Evolutionary conservation across 2,797 vertebrate genomes (phyloP).

Genomic region (Tauraco hartlaubi): DNA sequence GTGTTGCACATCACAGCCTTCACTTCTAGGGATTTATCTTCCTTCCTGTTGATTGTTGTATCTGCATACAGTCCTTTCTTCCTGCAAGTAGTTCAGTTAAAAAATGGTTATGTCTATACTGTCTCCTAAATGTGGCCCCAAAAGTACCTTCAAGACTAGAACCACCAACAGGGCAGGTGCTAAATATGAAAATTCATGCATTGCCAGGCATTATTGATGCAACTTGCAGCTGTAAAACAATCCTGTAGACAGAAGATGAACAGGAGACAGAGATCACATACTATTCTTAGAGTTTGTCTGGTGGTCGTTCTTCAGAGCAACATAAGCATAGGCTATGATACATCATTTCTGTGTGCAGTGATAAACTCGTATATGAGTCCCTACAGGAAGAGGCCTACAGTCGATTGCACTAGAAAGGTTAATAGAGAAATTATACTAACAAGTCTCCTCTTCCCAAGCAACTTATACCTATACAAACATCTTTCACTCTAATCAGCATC

Average conservation of each 20-base stretch:
- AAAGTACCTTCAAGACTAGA: neutral
- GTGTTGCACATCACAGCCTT: neutral
- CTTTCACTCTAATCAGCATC: neutral
- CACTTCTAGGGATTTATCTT: neutral
- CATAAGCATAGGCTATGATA: neutral
- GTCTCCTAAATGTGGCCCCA: neutral
- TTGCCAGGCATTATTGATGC: neutral
- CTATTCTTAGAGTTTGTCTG: neutral
- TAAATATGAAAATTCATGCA: neutral
- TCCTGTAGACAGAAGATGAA: neutral
- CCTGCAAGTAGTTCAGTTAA: neutral
- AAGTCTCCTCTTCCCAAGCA: neutral
- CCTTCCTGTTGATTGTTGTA: neutral
- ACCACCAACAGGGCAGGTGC: neutral
- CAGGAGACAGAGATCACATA: neutral
- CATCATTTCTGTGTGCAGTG: neutral
- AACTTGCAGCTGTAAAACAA: neutral
- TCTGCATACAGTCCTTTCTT: neutral
- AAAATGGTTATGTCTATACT: neutral
- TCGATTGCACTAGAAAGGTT: constrained; percentile 27
- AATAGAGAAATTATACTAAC: constrained; percentile 23
- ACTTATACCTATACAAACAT: neutral
- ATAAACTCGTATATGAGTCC: neutral
- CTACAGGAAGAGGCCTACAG: neutral
- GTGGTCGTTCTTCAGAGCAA: neutral